These are phyloP conservation scores for Caenorhabditis angaria DNA, from an alignment of 2,888 invertebrate species.

Conservation along the genomic window DNA sequence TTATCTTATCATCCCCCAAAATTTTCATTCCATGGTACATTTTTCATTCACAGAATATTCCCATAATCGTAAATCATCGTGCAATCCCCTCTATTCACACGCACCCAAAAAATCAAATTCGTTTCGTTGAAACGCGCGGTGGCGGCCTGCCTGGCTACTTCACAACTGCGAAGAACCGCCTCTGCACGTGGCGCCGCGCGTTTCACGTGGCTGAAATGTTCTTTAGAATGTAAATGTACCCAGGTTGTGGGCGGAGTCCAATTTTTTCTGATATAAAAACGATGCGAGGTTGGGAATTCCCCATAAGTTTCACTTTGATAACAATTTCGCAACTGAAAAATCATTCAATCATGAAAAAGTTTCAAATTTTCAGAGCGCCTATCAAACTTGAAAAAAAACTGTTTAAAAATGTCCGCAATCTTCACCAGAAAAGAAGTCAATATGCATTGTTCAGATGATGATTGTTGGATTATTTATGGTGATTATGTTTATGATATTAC, in stretches of 20 bases:
- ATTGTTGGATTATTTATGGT: conserved; percentile 58
- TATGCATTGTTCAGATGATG: conserved; percentile 50
- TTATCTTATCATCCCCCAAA: too few species aligned
- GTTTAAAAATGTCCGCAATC: conserved; percentile 5
- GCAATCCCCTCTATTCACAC: background rate
- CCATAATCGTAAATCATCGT: background rate
- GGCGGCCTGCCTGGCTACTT: background rate
- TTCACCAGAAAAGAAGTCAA: conserved; percentile 52
- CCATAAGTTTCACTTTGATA: too few species aligned
- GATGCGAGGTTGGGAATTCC: background rate
- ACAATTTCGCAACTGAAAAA: too few species aligned
- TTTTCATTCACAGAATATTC: too few species aligned
- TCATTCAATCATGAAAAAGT: too few species aligned
- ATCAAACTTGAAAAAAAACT: background rate
- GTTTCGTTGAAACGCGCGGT: background rate
- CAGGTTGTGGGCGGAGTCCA: background rate
- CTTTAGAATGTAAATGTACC: conserved; percentile 4
- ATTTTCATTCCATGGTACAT: too few species aligned
- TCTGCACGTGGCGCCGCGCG: background rate
- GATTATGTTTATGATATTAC: conserved; percentile 58
- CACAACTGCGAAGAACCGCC: too few species aligned
- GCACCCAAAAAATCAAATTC: background rate
- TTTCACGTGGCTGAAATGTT: background rate
- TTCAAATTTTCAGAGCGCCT: background rate
- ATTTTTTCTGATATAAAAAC: background rate